A percentile compares a stretch with the other conserved stretches of the same genome.
phyloP scores from a whole-genome alignment of 2,797 vertebrate genomes.

The Spatula clypeata region DNA sequence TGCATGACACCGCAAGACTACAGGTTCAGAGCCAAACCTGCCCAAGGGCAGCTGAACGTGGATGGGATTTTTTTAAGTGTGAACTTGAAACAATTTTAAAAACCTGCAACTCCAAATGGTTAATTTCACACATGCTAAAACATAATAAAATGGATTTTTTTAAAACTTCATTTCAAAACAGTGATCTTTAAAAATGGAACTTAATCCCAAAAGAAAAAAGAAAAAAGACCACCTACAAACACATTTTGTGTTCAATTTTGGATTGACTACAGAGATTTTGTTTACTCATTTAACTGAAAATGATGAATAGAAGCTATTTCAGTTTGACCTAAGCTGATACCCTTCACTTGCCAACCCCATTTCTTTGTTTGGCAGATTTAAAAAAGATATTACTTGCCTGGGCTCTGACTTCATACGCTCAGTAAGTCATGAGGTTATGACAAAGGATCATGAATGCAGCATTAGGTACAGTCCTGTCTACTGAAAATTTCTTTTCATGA shows the following conservation, averaged over 20 bases:
- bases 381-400: constrained; percentile 22
- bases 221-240: not conserved
- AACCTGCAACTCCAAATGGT: not conserved
- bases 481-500: constrained; percentile 31
- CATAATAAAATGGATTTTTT: not conserved
- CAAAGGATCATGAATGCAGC: constrained; percentile 50
- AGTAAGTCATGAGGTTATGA: constrained; percentile 47
- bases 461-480: constrained; percentile 13
- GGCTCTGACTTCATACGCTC: constrained; percentile 39
- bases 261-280: constrained; percentile 2
- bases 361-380: not conserved
- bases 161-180: not conserved
- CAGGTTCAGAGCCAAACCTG: not conserved
- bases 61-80: not conserved
- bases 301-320: constrained; percentile 40
- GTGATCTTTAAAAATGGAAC: not conserved
- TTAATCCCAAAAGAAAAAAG: not conserved
- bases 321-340: constrained; percentile 4
- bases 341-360: constrained; percentile 7
- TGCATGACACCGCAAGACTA: not conserved
- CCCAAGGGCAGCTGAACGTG: not conserved
- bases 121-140: constrained; percentile 1
- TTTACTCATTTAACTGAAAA: constrained; percentile 35
- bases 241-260: not conserved
- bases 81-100: not conserved